Base-by-base conservation (phyloP, 2,888 invertebrate genomes). In the Dicyrtoma fusca region DNA sequence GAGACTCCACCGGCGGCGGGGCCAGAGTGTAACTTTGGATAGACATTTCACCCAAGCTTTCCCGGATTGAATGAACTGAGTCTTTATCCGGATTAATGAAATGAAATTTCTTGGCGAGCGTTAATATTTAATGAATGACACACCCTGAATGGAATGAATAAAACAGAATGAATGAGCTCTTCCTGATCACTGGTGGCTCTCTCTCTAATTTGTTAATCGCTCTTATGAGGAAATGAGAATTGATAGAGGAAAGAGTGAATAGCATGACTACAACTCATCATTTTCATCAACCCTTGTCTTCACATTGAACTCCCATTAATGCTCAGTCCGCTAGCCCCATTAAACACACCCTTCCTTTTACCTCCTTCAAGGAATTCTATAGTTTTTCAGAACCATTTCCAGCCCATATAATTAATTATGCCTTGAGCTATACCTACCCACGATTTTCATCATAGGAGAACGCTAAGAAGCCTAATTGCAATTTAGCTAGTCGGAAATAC, bases 231-330 rank as follows among this genome's bases (percentile, higher is more conserved):
- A 79, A 77, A 79, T 77, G 77, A 79, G 75, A 76, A 76, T 75
- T 75, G 75, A 76, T 76, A 73, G 70, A 73, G 72, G 51, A 69
- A 72, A 66, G 71, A 63, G 71, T 72, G 69, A 71, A 75, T 79
- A 71, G 79, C 79, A 79, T 79, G 79, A 76, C 79, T 78, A 76
- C 74, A 74, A 71, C 76, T 76, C 79, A 79, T 79, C 77, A 79
- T 78, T 74, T 75, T 77, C 74, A 77, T 77, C 78, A 68, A 68
- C 68, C 59, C 68, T 57, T 10, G n/a, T 53, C 55, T 68, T 51
- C 44, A 26, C 68, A 57, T 26, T 64, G 23, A 14, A 47, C 25
- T 49, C 64, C 62, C 62, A 11, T 14, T 6, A 42, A 34, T 62
- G 42, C 34, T 21, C 69, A 13, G 61, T 59, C 21, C 65, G 34